Evolutionary conservation across 2,113 vertebrate species (phyloP).

Genomic region (Lathamus discolor): DNA sequence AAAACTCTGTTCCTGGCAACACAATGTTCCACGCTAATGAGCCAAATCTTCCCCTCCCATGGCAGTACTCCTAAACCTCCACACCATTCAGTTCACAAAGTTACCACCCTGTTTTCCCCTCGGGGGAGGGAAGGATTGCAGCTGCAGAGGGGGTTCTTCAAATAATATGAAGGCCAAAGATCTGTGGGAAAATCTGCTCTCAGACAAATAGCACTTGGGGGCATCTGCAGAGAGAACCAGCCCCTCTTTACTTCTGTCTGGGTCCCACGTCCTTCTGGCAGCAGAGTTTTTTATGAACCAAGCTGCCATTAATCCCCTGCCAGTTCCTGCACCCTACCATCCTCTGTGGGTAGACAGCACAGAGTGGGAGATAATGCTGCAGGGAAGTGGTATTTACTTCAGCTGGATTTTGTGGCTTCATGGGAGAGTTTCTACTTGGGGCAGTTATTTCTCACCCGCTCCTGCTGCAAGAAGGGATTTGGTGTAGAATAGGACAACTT

Average conservation of each 20-base stretch:
- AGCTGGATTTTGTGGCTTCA: conserved; percentile 35
- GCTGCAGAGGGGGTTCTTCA: conserved; percentile 69
- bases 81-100: conserved; percentile 67
- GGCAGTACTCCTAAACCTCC: conserved; percentile 65
- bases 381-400: conserved; percentile 52
- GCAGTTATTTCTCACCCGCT: background rate
- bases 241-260: conserved; percentile 60
- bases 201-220: conserved; percentile 65
- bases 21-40: conserved; percentile 68
- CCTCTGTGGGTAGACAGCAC: conserved; percentile 50
- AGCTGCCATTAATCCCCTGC: conserved; percentile 60
- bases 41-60: conserved; percentile 70
- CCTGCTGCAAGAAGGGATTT: background rate
- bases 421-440: background rate
- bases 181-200: conserved; percentile 68
- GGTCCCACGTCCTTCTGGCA: conserved; percentile 62
- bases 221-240: conserved; percentile 59
- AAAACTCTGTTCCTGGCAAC: conserved; percentile 68
- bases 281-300: conserved; percentile 18
- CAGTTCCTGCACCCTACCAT: conserved; percentile 49
- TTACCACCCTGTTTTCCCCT: conserved; percentile 66
- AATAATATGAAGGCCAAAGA: conserved; percentile 59
- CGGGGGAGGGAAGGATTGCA: conserved; percentile 64
- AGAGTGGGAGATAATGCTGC: conserved; percentile 49
- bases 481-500: background rate